Evolutionary conservation across 1,140 invertebrate genomes (phyloP).

Genomic region (Hesperophylax magnus): DNA sequence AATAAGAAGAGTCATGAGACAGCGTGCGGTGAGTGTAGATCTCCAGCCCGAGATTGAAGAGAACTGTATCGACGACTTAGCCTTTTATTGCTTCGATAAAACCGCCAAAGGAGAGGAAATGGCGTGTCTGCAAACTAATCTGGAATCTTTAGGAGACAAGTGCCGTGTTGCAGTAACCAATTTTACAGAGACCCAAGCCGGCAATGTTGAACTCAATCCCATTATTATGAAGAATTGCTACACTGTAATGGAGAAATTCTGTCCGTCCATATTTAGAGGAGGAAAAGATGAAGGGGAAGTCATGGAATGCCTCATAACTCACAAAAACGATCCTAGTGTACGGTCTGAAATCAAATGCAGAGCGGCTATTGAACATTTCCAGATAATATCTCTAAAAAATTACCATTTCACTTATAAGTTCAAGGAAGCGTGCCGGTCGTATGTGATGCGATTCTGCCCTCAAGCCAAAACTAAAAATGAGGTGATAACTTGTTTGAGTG

Average conservation of each 20-base stretch:
- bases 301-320: slow-evolving; percentile 93
- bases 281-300: slow-evolving; percentile 87
- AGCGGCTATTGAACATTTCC: slow-evolving; percentile 94
- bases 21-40: slow-evolving; percentile 92
- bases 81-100: slow-evolving; percentile 86
- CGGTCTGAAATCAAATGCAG: slow-evolving; percentile 87
- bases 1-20: slow-evolving; percentile 92
- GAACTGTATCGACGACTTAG: slow-evolving; percentile 89
- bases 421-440: slow-evolving; percentile 91
- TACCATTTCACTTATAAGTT: slow-evolving; percentile 96
- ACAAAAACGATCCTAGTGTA: slow-evolving; percentile 89
- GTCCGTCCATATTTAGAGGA: slow-evolving; percentile 78
- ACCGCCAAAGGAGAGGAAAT: slow-evolving; percentile 91
- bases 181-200: slow-evolving; percentile 91
- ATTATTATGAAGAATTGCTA: slow-evolving; percentile 87
- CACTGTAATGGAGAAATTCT: slow-evolving; percentile 87
- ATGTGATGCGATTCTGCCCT: slow-evolving; percentile 87
- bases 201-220: slow-evolving; percentile 88
- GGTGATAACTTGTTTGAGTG: slow-evolving; percentile 93
- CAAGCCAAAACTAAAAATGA: slow-evolving; percentile 85
- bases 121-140: slow-evolving; percentile 92
- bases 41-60: slow-evolving; percentile 95
- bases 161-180: slow-evolving; percentile 86
- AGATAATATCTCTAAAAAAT: slow-evolving; percentile 93
- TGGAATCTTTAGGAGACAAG: slow-evolving; percentile 77